Evolutionary conservation across 2,888 invertebrate species (phyloP).

Genomic region (Tyria jacobaeae): DNA sequence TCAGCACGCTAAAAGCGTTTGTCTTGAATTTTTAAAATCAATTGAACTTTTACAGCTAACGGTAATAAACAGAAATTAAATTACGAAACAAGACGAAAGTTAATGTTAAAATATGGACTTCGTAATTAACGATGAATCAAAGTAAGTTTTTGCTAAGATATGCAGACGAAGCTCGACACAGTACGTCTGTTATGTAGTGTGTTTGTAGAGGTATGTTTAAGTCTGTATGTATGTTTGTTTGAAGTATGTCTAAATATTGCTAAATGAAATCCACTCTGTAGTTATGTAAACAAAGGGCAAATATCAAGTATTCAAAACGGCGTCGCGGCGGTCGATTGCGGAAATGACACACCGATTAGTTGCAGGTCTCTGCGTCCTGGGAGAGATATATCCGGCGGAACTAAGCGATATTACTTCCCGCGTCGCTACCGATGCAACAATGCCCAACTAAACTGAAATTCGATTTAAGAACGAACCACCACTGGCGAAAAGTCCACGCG

Average conservation of each 20-base stretch:
- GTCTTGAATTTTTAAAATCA: slow-evolving; percentile 82
- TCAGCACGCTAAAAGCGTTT: slow-evolving; percentile 77
- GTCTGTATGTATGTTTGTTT: no score
- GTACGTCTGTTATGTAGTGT: neutral
- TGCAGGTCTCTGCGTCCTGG: slow-evolving; percentile 72
- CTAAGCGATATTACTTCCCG: slow-evolving; percentile 78
- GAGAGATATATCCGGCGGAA: slow-evolving; percentile 83
- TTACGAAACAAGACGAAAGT: slow-evolving; percentile 39
- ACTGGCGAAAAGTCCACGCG: slow-evolving; percentile 58
- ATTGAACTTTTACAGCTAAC: slow-evolving; percentile 70
- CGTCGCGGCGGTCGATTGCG: slow-evolving; percentile 75
- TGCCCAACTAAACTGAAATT: slow-evolving; percentile 69
- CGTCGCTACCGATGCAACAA: slow-evolving; percentile 69
- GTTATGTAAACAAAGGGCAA: slow-evolving; percentile 62
- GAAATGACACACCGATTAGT: slow-evolving; percentile 84
- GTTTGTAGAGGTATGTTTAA: no score
- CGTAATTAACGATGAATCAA: slow-evolving; percentile 25
- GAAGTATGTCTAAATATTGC: slow-evolving; percentile 16
- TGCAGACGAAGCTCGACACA: neutral
- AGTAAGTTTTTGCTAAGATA: slow-evolving; percentile 16
- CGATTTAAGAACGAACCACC: slow-evolving; percentile 65
- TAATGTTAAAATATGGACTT: slow-evolving; percentile 29
- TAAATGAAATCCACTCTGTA: slow-evolving; percentile 23
- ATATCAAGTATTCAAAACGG: slow-evolving; percentile 74
- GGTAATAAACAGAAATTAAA: slow-evolving; percentile 45